Base-by-base conservation (phyloP, 2,888 invertebrate species). In the Disparrhopalites patrizii region DNA sequence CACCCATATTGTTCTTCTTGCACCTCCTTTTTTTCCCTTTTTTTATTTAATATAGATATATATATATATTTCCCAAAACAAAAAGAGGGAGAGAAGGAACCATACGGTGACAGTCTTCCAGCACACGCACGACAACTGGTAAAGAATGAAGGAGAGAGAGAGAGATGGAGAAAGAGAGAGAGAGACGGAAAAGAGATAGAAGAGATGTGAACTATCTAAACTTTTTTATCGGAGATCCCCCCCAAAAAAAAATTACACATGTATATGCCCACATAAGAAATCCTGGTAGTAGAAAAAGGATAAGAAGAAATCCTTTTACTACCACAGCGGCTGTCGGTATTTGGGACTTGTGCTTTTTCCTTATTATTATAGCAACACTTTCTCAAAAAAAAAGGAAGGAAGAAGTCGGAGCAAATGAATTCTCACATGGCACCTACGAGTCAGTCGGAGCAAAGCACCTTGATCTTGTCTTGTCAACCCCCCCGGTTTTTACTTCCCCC, bases 401-500 rank as follows among this genome's bases (percentile, higher is more conserved):
- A n/a, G 23, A 47, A 23, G 23, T 23, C 20, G 47, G 47, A 47
- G 47, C 8, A 47, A 47, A 47, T 18, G 23, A 38, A 38, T n/a
- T 18, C 38, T 38, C 18, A 38, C 4, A 4, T 38, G 18, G 2
- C 15, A 15, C 15, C 38, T n/a, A 56, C 36, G 20, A 27, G 43
- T 43, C 40, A 43, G 57, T 57, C 40, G 40, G 40, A n/a, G 4
- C 57, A 57, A 40, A 57, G 57, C 57, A 57, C 57, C 40, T 57
- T 57, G 57, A 57, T 57, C 57, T 57, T n/a, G 43, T 40, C 23
- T 40, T 57, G 57, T 57, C 57, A 57, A 28, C 52, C 27, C 27
- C 20, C 30, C 52, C 40, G 20, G 40, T 4, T 18, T n/a, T 20
- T 40, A 3, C 40, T 40, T 20, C 20, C 20, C 10, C 20, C n/a